phyloP scores from a whole-genome alignment of 2,888 invertebrate genomes.

The Lasioglossum lativentre region DNA sequence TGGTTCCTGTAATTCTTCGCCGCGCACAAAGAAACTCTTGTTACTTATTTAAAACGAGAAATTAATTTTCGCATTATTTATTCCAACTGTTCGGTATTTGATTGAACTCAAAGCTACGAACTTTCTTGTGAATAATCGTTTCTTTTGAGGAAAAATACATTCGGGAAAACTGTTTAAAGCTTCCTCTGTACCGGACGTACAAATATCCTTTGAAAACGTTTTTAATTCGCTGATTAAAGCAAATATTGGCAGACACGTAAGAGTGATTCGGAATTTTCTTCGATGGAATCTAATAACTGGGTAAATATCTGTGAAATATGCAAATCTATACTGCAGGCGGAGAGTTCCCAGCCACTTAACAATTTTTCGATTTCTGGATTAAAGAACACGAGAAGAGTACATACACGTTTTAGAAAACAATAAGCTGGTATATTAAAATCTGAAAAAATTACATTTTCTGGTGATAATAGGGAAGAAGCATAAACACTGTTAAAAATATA shows the following conservation, averaged over 20 bases:
- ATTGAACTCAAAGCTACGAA: neutral
- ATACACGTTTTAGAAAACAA: neutral
- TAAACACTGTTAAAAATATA: too few relatives aligned
- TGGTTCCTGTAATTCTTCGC: neutral
- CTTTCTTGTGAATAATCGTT: neutral
- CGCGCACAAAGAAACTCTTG: too few relatives aligned
- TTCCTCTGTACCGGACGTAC: neutral
- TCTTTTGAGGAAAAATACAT: neutral
- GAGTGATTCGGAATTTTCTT: neutral
- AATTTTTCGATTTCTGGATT: neutral
- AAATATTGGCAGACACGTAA: neutral
- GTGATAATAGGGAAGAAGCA: neutral
- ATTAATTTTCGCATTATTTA: neutral
- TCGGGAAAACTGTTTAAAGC: neutral
- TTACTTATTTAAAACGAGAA: neutral
- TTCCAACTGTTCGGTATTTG: neutral
- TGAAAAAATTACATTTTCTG: neutral
- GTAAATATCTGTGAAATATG: neutral
- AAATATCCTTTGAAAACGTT: neutral
- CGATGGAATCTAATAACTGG: neutral
- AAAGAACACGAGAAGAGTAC: neutral
- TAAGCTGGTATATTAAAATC: neutral
- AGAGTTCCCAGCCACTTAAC: neutral
- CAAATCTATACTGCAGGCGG: neutral
- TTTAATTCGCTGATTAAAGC: neutral